A percentile compares a stretch with the other conserved stretches of the same genome.
These are phyloP conservation scores for Pleuronectes platessa DNA, from an alignment of 2,113 vertebrate genomes.

Conservation along the genomic window DNA sequence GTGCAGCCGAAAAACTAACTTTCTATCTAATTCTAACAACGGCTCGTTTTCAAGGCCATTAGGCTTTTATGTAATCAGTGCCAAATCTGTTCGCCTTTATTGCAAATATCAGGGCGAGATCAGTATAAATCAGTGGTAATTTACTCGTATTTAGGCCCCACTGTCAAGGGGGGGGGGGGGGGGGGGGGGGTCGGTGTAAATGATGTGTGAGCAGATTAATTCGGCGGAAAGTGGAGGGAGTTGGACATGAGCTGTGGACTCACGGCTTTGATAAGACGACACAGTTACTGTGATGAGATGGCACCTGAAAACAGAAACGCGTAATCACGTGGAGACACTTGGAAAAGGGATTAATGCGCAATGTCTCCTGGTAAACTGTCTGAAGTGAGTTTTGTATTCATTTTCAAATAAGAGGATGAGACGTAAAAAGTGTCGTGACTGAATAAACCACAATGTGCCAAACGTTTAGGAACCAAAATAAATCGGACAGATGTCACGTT, in stretches of 20 bases:
- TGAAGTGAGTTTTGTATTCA: constrained; percentile 79
- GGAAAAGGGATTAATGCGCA: constrained; percentile 41
- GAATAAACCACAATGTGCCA: constrained; percentile 42
- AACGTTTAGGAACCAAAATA: constrained; percentile 33
- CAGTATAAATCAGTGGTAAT: constrained; percentile 95
- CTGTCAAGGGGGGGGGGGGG: constrained; percentile 85
- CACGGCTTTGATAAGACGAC: constrained; percentile 62
- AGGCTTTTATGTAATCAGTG: constrained; percentile 96
- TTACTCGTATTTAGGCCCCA: constrained; percentile 93
- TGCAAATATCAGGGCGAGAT: constrained; percentile 95
- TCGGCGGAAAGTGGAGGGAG: constrained; percentile 86
- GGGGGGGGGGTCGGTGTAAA: constrained; percentile 88
- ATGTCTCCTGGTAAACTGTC: constrained; percentile 85
- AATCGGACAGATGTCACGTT: constrained; percentile 70
- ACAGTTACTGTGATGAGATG: constrained; percentile 21
- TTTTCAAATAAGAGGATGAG: too few relatives aligned
- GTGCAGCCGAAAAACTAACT: constrained; percentile 91
- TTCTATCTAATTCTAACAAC: constrained; percentile 91
- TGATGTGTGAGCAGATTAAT: constrained; percentile 95
- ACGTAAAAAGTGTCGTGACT: constrained; percentile 51
- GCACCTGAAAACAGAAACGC: constrained; percentile 22
- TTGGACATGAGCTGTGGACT: constrained; percentile 85
- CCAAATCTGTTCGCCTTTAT: constrained; percentile 93
- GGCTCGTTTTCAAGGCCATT: constrained; percentile 95
- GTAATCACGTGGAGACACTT: neutral